Base-by-base conservation (phyloP, 2,888 invertebrate genomes). In the Machimus rusticus region DNA sequence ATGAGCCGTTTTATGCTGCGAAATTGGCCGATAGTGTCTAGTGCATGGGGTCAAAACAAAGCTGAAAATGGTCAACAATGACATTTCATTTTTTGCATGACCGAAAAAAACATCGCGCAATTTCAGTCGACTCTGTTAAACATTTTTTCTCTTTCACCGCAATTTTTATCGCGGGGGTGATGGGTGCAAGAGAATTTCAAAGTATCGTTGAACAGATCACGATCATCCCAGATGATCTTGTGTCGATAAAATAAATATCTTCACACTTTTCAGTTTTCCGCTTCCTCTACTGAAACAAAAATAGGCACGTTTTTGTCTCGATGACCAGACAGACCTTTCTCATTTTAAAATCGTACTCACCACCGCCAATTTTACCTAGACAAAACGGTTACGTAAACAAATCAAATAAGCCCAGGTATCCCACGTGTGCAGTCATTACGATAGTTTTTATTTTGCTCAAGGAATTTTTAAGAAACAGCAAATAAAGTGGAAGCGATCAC, bases 31-130 rank as follows among this genome's bases (percentile, higher is more conserved):
- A 66, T n/a, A 46, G 28, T 79, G 79, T 28, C 51, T 79, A 79
- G 79, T 79, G 66, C 55, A 79, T 2, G 79, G 31, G 79, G 51
- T 79, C 79, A 79, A 46, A 79, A 79, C 79, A 79, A 82, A 82
- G 34, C 28, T 57, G 82, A 82, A 82, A 55, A 31, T 23, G 28
- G 66, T 28, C 57, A 82, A 82, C 82, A 82, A 82, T 82, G 82
- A 82, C 82, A 57, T 55, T 66, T 82, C 37, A 66, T 82, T 82
- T 51, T 79, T 82, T 66, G 37, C 39, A 57, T 82, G 82, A 37
- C 57, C 66, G 55, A 55, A 39, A 76, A 31, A 79, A 39, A 51
- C 43, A 79, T 51, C 28, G 51, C 81, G 34, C 43, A 51, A 81
- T 51, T 81, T 55, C 46, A 55, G 14, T 28, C 34, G 2, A 14